Evolutionary conservation across 2,888 invertebrate genomes (phyloP).

Genomic region (Melipona bicolor): DNA sequence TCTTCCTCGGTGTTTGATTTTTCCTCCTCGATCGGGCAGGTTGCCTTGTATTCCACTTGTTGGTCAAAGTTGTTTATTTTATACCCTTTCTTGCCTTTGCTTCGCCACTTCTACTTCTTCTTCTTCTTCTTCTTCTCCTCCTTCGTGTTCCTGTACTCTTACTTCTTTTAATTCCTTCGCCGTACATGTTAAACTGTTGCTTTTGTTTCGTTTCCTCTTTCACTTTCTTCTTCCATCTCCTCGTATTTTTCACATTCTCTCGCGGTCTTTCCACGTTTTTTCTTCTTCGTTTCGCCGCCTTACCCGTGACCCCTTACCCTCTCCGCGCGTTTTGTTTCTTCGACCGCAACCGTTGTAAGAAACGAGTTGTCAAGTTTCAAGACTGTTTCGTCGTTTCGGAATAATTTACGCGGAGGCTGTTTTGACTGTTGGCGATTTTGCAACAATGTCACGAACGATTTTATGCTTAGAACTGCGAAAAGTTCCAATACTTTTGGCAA

Average conservation of each 20-base stretch:
- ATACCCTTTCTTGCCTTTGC: constrained; percentile 12
- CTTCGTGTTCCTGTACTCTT: background rate
- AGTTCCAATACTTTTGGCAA: no score
- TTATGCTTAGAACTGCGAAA: no score
- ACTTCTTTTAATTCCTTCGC: background rate
- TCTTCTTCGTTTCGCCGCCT: background rate
- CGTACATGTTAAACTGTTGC: background rate
- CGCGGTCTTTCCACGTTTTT: background rate
- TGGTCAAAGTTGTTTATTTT: background rate
- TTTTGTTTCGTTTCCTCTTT: background rate
- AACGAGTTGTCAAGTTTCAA: background rate
- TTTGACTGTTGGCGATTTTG: background rate
- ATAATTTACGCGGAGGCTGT: background rate
- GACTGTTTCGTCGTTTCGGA: background rate
- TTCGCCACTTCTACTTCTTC: background rate
- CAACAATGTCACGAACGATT: background rate
- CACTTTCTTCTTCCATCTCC: constrained; percentile 11
- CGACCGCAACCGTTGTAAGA: no score
- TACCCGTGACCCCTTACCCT: background rate
- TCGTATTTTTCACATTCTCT: background rate
- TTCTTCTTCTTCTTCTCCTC: background rate
- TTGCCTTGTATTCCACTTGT: constrained; percentile 28
- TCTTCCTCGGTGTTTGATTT: background rate
- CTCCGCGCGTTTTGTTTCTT: background rate
- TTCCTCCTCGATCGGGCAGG: background rate